phyloP scores from a whole-genome alignment of 30 jellyfish, hydroid and myxozoan species.

The Phacellophora camtschatica region DNA sequence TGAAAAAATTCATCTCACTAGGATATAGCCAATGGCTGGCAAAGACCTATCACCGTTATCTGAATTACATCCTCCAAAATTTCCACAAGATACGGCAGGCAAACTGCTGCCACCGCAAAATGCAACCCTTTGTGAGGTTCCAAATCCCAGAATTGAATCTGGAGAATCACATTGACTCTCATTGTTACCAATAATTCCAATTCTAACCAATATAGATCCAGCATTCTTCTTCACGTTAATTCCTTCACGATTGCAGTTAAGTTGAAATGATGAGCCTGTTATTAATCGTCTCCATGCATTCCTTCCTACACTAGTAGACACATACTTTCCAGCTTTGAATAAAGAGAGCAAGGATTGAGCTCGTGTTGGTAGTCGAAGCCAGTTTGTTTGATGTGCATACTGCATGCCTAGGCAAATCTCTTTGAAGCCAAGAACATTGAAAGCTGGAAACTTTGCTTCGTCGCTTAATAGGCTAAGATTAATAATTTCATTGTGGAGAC shows the following conservation, averaged over 20 bases:
- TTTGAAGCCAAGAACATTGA: neutral
- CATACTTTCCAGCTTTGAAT: neutral
- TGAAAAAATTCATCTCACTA: no score
- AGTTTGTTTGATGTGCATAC: neutral
- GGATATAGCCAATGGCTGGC: neutral
- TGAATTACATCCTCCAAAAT: neutral
- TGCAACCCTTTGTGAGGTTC: neutral
- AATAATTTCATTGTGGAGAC: neutral
- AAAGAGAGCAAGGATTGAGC: neutral
- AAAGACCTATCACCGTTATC: neutral
- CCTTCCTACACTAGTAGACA: constrained; percentile 9
- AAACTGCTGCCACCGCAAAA: no score
- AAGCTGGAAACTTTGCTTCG: constrained; percentile 43
- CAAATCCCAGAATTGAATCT: constrained; percentile 33
- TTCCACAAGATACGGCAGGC: neutral
- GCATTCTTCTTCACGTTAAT: neutral
- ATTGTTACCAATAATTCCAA: constrained; percentile 24
- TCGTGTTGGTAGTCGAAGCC: neutral
- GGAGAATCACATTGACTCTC: constrained; percentile 24
- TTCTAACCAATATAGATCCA: neutral
- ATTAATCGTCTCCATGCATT: constrained; percentile 14
- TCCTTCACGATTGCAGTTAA: constrained; percentile 35
- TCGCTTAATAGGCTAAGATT: neutral
- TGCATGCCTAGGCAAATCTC: constrained; percentile 24
- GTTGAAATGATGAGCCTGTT: constrained; percentile 4